phyloP scores from a whole-genome alignment of 2,797 vertebrate genomes.

The Huso huso region DNA sequence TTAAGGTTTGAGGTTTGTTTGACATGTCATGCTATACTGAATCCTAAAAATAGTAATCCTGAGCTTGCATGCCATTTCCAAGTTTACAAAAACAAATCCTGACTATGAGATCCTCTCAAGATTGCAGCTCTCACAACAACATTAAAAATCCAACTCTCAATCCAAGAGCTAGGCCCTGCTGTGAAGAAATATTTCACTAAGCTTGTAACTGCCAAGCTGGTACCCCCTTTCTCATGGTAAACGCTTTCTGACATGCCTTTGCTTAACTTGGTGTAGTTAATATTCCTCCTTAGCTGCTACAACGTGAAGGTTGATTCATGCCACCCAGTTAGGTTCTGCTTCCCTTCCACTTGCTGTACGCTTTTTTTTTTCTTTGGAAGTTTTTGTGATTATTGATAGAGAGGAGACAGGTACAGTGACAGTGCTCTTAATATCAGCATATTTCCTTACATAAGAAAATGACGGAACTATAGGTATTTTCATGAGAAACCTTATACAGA shows the following conservation, averaged over 20 bases:
- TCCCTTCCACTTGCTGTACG: not conserved
- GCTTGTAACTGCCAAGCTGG: not conserved
- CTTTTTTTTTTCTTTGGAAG: slow-evolving; percentile 1
- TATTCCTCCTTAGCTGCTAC: not conserved
- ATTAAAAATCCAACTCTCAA: not conserved
- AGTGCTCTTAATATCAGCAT: not conserved
- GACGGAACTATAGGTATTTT: too few species aligned
- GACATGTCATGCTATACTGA: too few species aligned
- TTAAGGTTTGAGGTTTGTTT: too few species aligned
- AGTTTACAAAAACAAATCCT: too few species aligned
- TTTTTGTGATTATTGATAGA: slow-evolving; percentile 3
- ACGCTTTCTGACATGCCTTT: not conserved
- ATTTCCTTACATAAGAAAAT: not conserved
- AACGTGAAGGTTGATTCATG: slow-evolving; percentile 3
- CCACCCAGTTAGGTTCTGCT: not conserved
- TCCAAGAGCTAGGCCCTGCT: not conserved
- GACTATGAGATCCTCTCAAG: too few species aligned
- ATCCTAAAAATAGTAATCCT: too few species aligned
- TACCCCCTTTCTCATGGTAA: not conserved
- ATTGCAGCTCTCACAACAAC: not conserved
- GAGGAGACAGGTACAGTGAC: not conserved
- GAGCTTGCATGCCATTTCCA: too few species aligned
- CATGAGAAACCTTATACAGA: too few species aligned
- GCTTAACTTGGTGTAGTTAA: not conserved
- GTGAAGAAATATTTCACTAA: not conserved